Base-by-base conservation (phyloP, 2,797 vertebrate genomes). In the Sandelia bainsii region DNA sequence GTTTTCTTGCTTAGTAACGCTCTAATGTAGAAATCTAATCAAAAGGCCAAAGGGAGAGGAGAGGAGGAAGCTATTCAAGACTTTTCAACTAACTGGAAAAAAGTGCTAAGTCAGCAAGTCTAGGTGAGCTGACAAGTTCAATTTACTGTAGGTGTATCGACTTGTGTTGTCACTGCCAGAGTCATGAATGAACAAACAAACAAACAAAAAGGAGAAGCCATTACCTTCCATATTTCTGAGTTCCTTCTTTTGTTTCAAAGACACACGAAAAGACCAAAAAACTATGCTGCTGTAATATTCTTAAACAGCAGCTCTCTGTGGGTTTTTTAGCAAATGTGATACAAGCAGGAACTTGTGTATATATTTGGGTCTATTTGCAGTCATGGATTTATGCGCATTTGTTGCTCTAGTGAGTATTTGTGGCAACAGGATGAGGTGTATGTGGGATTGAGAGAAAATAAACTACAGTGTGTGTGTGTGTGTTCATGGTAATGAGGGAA, bases 391-490 rank as follows among this genome's bases (percentile, higher is more conserved):
- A 40, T 32, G n/a, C 51, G 40, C 23, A 46, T 54, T 37, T 16
- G 25, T 5, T 56, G 27, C 42, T 40, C 12, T 32, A 9, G 20
- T 45, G 20, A 40, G 42, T 23, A 20, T 59, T 27, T 37, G 34
- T 14, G 22, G 29, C 60, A 63, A 40, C 60, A 20, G 29, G 49
- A 48, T 1, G 0, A 14, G 32, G 51, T 10, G 46, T 9, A 4
- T 11, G 20, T 57, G 56, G 23, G 44, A 39, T 0, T 11, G 34
- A 37, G 34, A 45, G 16, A 39, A 49, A 71, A 64, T 11, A 0
- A 71, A 75, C 58, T 23, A 20, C 27, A 14, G 23, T 13, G 60
- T 64, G 57, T 51, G 11, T 57, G 53, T 34, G 53, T 29, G 20
- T 23, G n/a, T 20, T 20, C 14, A 9, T 25, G 49, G 25, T 19